Evolutionary conservation across 2,113 vertebrate genomes (phyloP).

Genomic region (Phodopus roborovskii): DNA sequence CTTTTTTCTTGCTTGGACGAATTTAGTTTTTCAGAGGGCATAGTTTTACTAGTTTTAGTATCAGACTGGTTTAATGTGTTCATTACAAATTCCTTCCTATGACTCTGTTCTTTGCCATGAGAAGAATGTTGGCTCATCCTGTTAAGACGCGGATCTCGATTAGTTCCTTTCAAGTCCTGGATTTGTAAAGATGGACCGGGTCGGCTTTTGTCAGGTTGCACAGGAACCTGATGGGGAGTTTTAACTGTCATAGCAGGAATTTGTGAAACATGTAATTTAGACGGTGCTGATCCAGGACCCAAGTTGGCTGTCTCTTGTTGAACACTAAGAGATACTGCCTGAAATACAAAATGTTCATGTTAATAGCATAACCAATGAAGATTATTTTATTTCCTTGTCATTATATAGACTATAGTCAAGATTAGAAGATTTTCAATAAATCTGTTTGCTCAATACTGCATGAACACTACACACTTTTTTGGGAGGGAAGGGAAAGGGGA

Average conservation of each 20-base stretch:
- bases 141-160: slow-evolving; percentile 95
- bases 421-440: slow-evolving; percentile 31
- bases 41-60: slow-evolving; percentile 84
- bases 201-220: slow-evolving; percentile 86
- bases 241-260: slow-evolving; percentile 84
- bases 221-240: slow-evolving; percentile 84
- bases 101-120: slow-evolving; percentile 90
- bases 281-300: slow-evolving; percentile 85
- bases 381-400: slow-evolving; percentile 13
- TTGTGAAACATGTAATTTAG: slow-evolving; percentile 86
- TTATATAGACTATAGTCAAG: background rate
- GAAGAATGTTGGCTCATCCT: slow-evolving; percentile 84
- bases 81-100: slow-evolving; percentile 88
- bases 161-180: slow-evolving; percentile 90
- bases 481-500: background rate
- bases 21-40: slow-evolving; percentile 86
- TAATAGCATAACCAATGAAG: slow-evolving; percentile 30
- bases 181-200: slow-evolving; percentile 86
- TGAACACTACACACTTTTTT: background rate
- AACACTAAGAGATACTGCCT: slow-evolving; percentile 90
- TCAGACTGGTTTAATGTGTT: slow-evolving; percentile 84
- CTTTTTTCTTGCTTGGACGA: slow-evolving; percentile 88
- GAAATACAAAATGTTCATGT: slow-evolving; percentile 70
- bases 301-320: slow-evolving; percentile 87
- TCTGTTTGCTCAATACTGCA: background rate